Conservation (phyloP, 2,888 invertebrate genomes). For the Ophraella communa region DNA sequence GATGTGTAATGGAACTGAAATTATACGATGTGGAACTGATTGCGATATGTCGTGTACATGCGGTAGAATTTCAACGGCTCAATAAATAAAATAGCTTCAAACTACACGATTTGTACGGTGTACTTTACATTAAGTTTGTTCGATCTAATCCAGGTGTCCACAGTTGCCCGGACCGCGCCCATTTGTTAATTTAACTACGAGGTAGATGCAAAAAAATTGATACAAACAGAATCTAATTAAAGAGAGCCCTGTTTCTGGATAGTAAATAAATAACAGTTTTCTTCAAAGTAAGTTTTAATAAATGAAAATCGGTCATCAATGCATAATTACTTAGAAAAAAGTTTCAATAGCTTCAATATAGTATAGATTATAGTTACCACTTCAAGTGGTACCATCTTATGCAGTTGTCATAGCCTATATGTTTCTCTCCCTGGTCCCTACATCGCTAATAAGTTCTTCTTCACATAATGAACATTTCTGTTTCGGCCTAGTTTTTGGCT, state of each 20-base stretch:
- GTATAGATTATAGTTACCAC: too few species aligned
- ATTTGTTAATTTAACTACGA: background rate
- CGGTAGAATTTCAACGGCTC: constrained; percentile 14
- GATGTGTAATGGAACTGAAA: constrained; percentile 17
- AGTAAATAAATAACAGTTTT: too few species aligned
- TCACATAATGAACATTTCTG: too few species aligned
- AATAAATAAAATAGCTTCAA: constrained; percentile 12
- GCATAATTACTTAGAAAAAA: too few species aligned
- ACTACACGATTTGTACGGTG: background rate
- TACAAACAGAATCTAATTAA: background rate
- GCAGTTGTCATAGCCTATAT: too few species aligned
- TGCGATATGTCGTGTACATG: constrained; percentile 10
- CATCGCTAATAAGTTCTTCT: too few species aligned
- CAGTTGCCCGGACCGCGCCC: background rate
- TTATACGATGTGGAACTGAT: constrained; percentile 21
- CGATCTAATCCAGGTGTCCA: background rate
- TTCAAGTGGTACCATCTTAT: too few species aligned
- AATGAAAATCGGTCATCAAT: too few species aligned
- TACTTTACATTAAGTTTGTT: background rate
- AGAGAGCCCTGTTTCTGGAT: background rate
- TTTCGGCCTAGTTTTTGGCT: too few species aligned
- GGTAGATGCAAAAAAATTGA: background rate
- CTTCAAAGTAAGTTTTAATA: too few species aligned
- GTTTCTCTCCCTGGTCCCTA: too few species aligned
- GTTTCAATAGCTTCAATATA: too few species aligned